Evolutionary conservation across 30 jellyfish, hydroid and myxozoan genomes (phyloP), one percentile per base, ranked within the genome.

Genomic region (Mastigias papua): DNA sequence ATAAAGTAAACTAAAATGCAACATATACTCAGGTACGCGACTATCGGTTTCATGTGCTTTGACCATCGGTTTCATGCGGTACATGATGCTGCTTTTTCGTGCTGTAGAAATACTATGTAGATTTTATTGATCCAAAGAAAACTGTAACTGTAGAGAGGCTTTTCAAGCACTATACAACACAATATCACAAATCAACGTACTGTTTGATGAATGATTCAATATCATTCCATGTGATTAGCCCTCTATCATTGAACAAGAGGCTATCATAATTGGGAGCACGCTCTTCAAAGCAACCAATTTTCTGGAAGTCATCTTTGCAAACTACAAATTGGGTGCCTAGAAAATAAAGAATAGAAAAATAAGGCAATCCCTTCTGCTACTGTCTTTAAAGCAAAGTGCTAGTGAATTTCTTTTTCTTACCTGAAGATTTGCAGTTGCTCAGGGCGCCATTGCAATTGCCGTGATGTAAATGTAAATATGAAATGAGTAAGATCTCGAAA

Each of bases 251-350:
- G 0, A 80, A 23, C 22, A 80, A 34, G 2, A 62, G 82, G 23
- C 64, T 67, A 10, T 63, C n/a, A 19, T 63, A 33, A 1, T 29
- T 58, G 0, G 69, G 37, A 27, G 25, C 25, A 17, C 67, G 26
- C 54, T 64, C 90, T 37, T 80, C 68, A 32, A 15, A 80, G 65
- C 90, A 80, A 7, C 90, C 90, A 49, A 72, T 34, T 25, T 72
- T 72, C 42, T 32, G 23, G 67, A 51, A 51, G 5, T 16, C 27
- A 51, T 51, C 27, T 1, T 51, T 21, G 67, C 67, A 51, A 5
- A 16, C 60, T 46, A 16, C 16, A 6, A 6, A 6, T 16, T 46
- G 8, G 60, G 8, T 16, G 16, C 16, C 60, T 46, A 46, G 60
- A 46, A 46, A 6, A 6, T 6, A 46, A 46, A 16, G 16, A 16